Evolutionary conservation across 2,113 vertebrate species (phyloP).

Genomic region (Cyphomyrus discorhynchus): DNA sequence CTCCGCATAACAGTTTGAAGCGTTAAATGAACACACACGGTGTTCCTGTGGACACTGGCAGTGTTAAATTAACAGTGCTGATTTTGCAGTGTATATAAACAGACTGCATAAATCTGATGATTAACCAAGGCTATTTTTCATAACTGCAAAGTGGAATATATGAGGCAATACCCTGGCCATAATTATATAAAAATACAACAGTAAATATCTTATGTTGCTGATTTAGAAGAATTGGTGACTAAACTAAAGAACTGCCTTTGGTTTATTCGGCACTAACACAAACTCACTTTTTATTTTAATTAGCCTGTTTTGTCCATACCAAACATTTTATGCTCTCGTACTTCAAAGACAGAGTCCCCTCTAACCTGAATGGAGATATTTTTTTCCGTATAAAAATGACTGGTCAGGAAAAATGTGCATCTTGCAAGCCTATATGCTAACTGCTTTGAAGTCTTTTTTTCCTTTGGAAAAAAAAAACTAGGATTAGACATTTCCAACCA

Average conservation of each 20-base stretch:
- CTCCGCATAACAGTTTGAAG: not conserved
- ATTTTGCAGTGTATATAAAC: conserved; percentile 2
- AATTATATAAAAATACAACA: not conserved
- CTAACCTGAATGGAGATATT: not conserved
- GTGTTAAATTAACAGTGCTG: not conserved
- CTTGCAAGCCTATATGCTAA: not conserved
- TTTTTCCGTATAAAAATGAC: not conserved
- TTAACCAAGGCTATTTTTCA: not conserved
- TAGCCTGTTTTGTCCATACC: not conserved
- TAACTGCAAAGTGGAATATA: not conserved
- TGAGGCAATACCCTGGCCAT: not conserved
- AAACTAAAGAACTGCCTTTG: not conserved
- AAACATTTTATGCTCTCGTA: not conserved
- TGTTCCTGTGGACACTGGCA: not conserved
- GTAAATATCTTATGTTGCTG: not conserved
- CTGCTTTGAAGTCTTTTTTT: not conserved
- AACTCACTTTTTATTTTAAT: not conserved
- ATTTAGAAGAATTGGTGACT: not conserved
- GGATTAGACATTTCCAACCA: not conserved
- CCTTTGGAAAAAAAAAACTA: not conserved
- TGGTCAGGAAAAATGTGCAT: not conserved
- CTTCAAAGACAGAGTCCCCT: not conserved
- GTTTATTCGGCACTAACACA: not conserved
- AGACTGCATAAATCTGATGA: not conserved
- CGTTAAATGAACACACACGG: not conserved